Base-by-base conservation (phyloP, 2,113 vertebrate species). In the Lontra canadensis region DNA sequence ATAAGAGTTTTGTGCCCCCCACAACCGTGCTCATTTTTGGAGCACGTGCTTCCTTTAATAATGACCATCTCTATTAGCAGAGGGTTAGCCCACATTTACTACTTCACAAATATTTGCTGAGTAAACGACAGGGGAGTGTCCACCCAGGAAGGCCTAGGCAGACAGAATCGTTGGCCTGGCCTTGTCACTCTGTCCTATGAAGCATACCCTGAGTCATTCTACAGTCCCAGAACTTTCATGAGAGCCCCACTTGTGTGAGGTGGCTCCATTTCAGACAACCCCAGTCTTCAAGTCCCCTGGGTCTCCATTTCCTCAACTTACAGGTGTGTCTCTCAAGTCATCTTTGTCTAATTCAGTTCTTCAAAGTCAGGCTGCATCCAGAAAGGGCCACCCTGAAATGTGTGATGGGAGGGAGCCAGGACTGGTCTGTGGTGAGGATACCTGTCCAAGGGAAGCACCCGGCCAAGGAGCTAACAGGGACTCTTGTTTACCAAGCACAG, bases 31-130 rank as follows among this genome's bases (percentile, higher is more conserved):
- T 84, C 55, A 78, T 90, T 92, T 74, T 47, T 26, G 88, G 95
- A 81, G 34, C 84, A 76, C 25, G 18, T 59, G 76, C 78, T 34
- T 74, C 26, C 47, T 84, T 94, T 95, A 88, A 82, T 18, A 73
- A 14, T 21, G 26, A 88, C 57, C 29, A 42, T 84, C 63, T 88
- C 31, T 76, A 1, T 84, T 74, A 31, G 36, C 44, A 18, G 63
- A 88, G 36, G 57, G 76, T 83, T 85, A 47, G 36, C 76, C 52
- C 57, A 88, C 71, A 34, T 90, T 82, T 61, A 47, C 69, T 31
- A n/a, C 57, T 90, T 47, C 88, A 67, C 63, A 90, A 90, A 57
- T 59, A 94, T 87, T 92, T 95, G 65, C 86, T 57, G 13, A 42
- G 20, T 73, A n/a, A 85, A 52, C 44, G 3, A 67, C 26, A 18